phyloP scores from a whole-genome alignment of 1,140 invertebrate genomes.

The Carposina sasakii region DNA sequence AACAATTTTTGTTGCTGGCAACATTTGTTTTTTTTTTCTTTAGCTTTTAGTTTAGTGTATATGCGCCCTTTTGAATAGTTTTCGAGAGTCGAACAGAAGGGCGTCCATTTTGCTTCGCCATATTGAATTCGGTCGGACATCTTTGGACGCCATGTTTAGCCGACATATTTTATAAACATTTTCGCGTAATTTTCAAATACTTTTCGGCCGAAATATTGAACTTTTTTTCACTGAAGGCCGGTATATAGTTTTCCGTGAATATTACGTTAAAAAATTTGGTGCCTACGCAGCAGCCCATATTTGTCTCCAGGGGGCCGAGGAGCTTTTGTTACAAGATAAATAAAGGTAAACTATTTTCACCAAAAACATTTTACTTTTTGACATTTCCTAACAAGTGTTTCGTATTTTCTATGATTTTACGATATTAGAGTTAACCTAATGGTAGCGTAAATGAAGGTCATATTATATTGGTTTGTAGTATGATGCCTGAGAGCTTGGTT shows the following conservation, averaged over 20 bases:
- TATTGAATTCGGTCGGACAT: slow-evolving; percentile 74
- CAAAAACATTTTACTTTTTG: slow-evolving; percentile 66
- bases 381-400: slow-evolving; percentile 67
- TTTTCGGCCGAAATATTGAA: slow-evolving; percentile 63
- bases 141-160: slow-evolving; percentile 74
- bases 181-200: slow-evolving; percentile 74
- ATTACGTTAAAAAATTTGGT: slow-evolving; percentile 52
- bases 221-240: slow-evolving; percentile 67
- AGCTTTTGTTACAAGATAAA: slow-evolving; percentile 72
- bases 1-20: too few relatives aligned
- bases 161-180: slow-evolving; percentile 74
- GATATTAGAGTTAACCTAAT: slow-evolving; percentile 19
- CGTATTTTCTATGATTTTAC: slow-evolving; percentile 60
- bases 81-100: slow-evolving; percentile 39
- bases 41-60: too few relatives aligned
- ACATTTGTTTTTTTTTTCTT: too few relatives aligned
- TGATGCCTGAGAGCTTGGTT: slow-evolving; percentile 55
- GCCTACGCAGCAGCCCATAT: slow-evolving; percentile 60
- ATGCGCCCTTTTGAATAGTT: too few relatives aligned
- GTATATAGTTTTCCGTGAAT: slow-evolving; percentile 45
- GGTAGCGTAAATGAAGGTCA: slow-evolving; percentile 52
- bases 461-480: slow-evolving; percentile 35
- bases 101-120: slow-evolving; percentile 73
- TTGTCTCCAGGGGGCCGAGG: slow-evolving; percentile 60
- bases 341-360: slow-evolving; percentile 69